phyloP scores from a whole-genome alignment of 2,113 vertebrate species.

The Phaetusa simplex region DNA sequence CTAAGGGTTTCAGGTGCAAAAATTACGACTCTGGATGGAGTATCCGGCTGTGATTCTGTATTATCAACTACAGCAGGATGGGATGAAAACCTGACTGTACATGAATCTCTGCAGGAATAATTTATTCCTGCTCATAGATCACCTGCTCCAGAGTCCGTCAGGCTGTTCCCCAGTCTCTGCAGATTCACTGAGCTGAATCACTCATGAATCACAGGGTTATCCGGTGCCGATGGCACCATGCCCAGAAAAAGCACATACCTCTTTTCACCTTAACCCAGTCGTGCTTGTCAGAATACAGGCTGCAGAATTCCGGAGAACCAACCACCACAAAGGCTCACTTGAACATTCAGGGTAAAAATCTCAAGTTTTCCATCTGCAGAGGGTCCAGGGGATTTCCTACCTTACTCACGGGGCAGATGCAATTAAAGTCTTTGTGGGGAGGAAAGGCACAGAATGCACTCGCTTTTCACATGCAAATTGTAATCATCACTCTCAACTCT shows the following conservation, averaged over 20 bases:
- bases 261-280: neutral
- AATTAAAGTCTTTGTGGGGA: neutral
- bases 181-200: neutral
- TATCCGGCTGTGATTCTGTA: neutral
- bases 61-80: neutral
- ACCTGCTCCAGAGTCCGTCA: neutral
- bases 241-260: neutral
- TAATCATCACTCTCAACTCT: neutral
- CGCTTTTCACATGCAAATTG: neutral
- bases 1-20: neutral
- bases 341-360: neutral
- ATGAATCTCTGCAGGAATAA: neutral
- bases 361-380: neutral
- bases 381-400: neutral
- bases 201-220: neutral
- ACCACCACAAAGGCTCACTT: neutral
- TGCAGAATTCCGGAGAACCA: neutral
- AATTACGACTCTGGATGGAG: neutral
- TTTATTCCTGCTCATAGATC: neutral
- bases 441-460: neutral
- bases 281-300: neutral
- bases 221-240: neutral
- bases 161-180: neutral
- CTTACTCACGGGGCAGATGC: neutral
- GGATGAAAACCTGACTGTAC: neutral